Base-by-base conservation (phyloP, 2,797 vertebrate species). In the Todus mexicanus region DNA sequence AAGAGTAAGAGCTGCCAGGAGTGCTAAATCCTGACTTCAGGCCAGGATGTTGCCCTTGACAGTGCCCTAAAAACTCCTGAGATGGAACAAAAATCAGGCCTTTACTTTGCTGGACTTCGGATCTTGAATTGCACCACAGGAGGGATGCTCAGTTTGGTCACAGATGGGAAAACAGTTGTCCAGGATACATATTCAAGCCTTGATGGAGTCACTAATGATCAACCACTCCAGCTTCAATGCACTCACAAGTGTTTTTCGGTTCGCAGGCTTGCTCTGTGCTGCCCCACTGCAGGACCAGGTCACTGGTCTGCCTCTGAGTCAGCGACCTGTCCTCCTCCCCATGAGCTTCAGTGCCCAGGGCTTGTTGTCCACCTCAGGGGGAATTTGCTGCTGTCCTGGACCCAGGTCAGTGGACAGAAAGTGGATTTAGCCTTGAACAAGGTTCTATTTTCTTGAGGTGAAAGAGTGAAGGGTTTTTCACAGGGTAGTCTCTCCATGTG, bases 101-200 rank as follows among this genome's bases (percentile, higher is more conserved):
- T 84, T 89, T 79, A 38, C 33, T 59, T 73, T 3, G 0, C 69
- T 70, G 45, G 61, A 93, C 78, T 89, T 90, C 47, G 38, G 45
- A 77, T 71, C 51, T 65, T 45, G 42, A 82, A 65, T 6, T 7
- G 65, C 72, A 43, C 38, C 3, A 5, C 42, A 60, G 68, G 20
- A 61, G 15, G 26, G 73, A 50, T 38, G 63, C 25, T 84, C 5
- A 4, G 25, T 31, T 45, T 29, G 56, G 66, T 53, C 56, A 95
- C 0, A 0, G 69, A 37, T 1, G 3, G 17, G 0, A 0, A 37
- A 53, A 47, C n/a, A 38, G 27, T 7, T 1, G 6, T 85, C 64
- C 69, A 51, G 65, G 33, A 51, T 22, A 37, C 1, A 0, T 1
- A 0, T 64, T 65, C 61, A 71, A 82, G 59, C 75, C n/a, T 87